Evolutionary conservation across 2,888 invertebrate species (phyloP), one percentile per base, ranked within the genome.

Genomic region (Pseudococcus jackbeardsleyi): DNA sequence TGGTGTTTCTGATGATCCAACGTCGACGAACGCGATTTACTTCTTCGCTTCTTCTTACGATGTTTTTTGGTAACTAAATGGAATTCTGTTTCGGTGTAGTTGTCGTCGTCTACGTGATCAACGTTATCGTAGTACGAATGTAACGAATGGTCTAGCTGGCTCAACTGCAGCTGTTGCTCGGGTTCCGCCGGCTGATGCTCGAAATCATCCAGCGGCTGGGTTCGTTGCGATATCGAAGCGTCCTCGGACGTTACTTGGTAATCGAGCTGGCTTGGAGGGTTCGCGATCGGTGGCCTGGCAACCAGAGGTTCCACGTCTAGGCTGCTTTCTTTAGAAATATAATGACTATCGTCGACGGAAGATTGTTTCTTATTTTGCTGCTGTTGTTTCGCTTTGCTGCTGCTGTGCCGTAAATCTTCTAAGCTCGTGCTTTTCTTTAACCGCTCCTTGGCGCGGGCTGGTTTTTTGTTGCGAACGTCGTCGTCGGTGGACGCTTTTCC

Each of bases 61-160:
- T 96, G 96, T 91, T 95, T 95, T 91, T 96, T 96, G 89, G 95
- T 95, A 87, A 97, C 96, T 86, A 96, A 95, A 91, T 95, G 95
- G 92, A 96, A 97, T 91, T 96, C 96, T 84, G 26, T 79, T 54
- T 59, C 64, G 48, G 59, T 72, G 50, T 46, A 68, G 33, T 88
- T 85, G 50, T 85, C 64, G 77, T 88, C 88, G 77, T 88, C 85
- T 42, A 84, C 88, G 50, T 77, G 54, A n/a, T 42, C 48, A 42
- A 77, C 7, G 77, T 33, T 68, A 26, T 85, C 88, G 48, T 72
- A 72, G 33, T 88, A 77, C 22, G 33, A 33, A 54, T 42, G 19
- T 8, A 9, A 19, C 84, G 42, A 64, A 22, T 64, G 46, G 12
- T 84, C 26, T 12, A 26, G 19, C n/a, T 84, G 12, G 84, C 19